phyloP scores from a whole-genome alignment of 2,797 vertebrate species.

The Acrossocheilus fasciatus region DNA sequence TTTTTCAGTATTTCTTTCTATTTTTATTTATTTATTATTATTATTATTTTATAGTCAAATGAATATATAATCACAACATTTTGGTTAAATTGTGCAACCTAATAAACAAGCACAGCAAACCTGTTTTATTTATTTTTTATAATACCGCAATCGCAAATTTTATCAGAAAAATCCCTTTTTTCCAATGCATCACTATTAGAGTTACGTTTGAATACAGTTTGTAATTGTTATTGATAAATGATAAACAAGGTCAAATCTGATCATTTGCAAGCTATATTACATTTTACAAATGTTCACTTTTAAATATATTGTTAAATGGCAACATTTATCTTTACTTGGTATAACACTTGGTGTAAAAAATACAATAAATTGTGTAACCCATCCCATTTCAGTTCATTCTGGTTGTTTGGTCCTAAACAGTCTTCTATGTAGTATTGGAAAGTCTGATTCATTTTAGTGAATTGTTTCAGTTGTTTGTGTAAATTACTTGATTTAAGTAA shows the following conservation, averaged over 20 bases:
- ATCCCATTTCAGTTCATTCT: not conserved
- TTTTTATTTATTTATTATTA: too few species aligned
- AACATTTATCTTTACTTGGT: not conserved
- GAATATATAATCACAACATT: not conserved
- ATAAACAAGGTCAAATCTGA: not conserved
- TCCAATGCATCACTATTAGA: not conserved
- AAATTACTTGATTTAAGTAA: not conserved
- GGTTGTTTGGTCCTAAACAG: not conserved
- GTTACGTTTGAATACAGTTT: not conserved
- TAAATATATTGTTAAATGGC: too few species aligned
- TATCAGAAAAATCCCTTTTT: not conserved
- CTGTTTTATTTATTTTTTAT: too few species aligned
- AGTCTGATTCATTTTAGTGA: not conserved
- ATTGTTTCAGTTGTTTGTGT: not conserved
- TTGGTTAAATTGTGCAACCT: too few species aligned
- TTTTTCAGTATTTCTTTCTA: too few species aligned
- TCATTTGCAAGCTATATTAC: not conserved
- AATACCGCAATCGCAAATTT: too few species aligned
- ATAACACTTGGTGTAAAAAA: not conserved
- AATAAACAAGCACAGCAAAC: too few species aligned
- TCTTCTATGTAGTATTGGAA: not conserved
- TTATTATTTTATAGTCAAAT: not conserved
- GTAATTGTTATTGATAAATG: not conserved
- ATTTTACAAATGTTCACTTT: not conserved
- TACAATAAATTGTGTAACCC: not conserved